These are phyloP conservation scores for Eurytemora carolleeae DNA, from an alignment of 1,140 invertebrate species.

Conservation along the genomic window DNA sequence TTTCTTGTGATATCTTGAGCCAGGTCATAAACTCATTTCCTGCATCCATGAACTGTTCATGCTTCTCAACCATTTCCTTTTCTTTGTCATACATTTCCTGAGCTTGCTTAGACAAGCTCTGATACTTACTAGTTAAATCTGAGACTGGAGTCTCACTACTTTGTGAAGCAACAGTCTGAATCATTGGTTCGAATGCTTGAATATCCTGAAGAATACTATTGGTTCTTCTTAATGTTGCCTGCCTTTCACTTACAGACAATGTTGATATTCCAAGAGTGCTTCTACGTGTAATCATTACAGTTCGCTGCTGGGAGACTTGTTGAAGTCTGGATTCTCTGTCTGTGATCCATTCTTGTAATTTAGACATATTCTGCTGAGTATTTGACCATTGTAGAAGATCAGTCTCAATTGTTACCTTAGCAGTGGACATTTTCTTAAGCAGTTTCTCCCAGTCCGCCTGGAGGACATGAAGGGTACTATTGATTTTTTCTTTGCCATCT, in stretches of 20 bases:
- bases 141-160: conserved; percentile 62
- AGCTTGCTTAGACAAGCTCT: conserved; percentile 66
- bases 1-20: conserved; percentile 68
- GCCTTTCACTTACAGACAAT: conserved; percentile 56
- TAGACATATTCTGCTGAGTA: conserved; percentile 71
- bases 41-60: conserved; percentile 66
- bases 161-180: conserved; percentile 57
- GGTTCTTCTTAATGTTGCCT: conserved; percentile 67
- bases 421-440: conserved; percentile 72
- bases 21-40: conserved; percentile 77
- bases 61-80: conserved; percentile 67
- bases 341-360: conserved; percentile 81
- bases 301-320: conserved; percentile 67
- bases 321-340: conserved; percentile 83
- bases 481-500: conserved; percentile 69
- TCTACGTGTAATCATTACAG: conserved; percentile 16
- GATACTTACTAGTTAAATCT: conserved; percentile 72
- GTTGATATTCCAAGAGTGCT: conserved; percentile 44
- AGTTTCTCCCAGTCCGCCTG: conserved; percentile 81
- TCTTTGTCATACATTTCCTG: conserved; percentile 73
- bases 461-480: conserved; percentile 63
- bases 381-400: conserved; percentile 84
- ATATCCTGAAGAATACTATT: conserved; percentile 61
- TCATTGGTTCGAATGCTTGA: conserved; percentile 62
- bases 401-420: conserved; percentile 77